Conservation (phyloP, 2,888 invertebrate species). For the Heliconius hortense region DNA sequence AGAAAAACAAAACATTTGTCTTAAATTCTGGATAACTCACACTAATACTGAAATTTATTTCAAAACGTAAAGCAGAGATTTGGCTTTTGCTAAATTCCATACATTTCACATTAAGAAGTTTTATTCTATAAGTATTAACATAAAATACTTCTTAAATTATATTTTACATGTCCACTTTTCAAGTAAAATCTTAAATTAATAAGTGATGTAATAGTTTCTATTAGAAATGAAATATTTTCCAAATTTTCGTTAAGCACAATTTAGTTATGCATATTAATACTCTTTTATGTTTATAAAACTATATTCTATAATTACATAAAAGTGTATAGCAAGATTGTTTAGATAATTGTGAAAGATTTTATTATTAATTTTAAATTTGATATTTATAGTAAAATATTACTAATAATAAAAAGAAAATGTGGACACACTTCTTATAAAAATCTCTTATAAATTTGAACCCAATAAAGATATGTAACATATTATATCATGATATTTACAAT, state of each 20-base stretch:
- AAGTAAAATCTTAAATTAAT: constrained; percentile 1
- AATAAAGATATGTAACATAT: constrained; percentile 64
- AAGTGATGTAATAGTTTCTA: neutral
- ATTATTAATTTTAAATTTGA: neutral
- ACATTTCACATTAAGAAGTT: constrained; percentile 13
- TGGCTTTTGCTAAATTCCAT: constrained; percentile 29
- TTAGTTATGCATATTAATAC: neutral
- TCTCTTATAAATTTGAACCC: constrained; percentile 54
- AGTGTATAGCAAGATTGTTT: neutral
- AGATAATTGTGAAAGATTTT: neutral
- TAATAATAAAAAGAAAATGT: constrained; percentile 5
- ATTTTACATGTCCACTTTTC: constrained; percentile 14
- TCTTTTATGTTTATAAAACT: neutral
- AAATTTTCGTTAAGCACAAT: neutral
- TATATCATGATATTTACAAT: constrained; percentile 67
- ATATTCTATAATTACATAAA: neutral
- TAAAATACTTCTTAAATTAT: constrained; percentile 3
- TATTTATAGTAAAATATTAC: neutral
- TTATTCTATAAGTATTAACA: constrained; percentile 18
- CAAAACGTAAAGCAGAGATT: constrained; percentile 35
- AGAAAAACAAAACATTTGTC: constrained; percentile 10
- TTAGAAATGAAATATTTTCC: neutral
- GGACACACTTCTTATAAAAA: constrained; percentile 39
- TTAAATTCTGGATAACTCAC: constrained; percentile 29
- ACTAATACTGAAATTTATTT: constrained; percentile 25